These are phyloP conservation scores for Ectemnius continuus DNA, from an alignment of 2,888 invertebrate genomes.

Conservation along the genomic window DNA sequence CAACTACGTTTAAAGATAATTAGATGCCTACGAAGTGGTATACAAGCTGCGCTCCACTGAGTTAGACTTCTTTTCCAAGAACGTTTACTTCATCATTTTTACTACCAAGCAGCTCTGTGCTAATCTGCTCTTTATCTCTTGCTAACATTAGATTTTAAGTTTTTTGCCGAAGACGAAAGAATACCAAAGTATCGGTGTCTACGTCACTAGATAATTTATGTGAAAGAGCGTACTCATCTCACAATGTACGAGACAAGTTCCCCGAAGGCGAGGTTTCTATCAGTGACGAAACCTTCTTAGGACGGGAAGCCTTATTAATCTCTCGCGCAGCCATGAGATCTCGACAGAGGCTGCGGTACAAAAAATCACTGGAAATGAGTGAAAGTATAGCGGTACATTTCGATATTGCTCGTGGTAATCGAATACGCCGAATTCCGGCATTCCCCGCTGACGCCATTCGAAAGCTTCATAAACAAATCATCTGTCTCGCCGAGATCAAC, in stretches of 20 bases:
- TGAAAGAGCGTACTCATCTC: neutral
- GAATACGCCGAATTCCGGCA: constrained; percentile 40
- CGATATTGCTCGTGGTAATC: constrained; percentile 15
- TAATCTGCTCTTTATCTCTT: too few species aligned
- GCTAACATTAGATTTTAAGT: too few species aligned
- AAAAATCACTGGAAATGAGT: constrained; percentile 39
- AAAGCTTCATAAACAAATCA: constrained; percentile 35
- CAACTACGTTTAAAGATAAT: neutral
- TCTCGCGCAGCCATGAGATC: neutral
- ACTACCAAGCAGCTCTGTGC: too few species aligned
- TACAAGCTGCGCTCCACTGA: neutral
- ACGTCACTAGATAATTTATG: neutral
- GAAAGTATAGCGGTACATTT: constrained; percentile 52
- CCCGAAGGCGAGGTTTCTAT: constrained; percentile 7
- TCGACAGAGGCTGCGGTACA: neutral
- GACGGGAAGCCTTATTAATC: constrained; percentile 15
- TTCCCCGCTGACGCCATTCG: constrained; percentile 33
- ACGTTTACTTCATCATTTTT: too few species aligned
- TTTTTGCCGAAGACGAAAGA: too few species aligned
- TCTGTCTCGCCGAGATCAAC: too few species aligned
- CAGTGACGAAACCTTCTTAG: constrained; percentile 11
- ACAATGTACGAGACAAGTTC: constrained; percentile 2
- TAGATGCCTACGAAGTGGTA: neutral
- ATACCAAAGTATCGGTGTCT: neutral
- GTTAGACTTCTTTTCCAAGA: neutral